Evolutionary conservation across 92 coral and sea anemone species (phyloP), one percentile per base, ranked within the genome.

Genomic region (Blastomussa wellsi): DNA sequence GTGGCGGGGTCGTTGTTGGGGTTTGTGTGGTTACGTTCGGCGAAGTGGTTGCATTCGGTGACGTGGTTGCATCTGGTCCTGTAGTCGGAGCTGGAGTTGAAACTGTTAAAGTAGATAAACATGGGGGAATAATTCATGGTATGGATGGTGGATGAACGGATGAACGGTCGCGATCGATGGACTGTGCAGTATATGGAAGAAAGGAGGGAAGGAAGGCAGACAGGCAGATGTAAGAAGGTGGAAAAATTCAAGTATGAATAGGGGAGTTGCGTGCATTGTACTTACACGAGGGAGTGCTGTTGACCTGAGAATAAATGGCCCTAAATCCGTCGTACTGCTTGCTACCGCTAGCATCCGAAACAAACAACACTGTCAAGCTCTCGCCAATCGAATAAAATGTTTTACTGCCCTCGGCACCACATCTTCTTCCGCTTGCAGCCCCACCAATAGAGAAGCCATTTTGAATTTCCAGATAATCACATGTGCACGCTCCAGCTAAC

Each of bases 391-490:
- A 79, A 26, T 59, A 59, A 47, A 13, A 75, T n/a, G 12, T 47
- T 32, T 22, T 17, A 24, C 0, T 0, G 13, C 0, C 1, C 29
- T 22, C 28, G 5, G 57, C 44, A 39, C 15, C 42, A 13, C 87
- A 83, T 28, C 5, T 0, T 35, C 33, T 57, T 24, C 47, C 48
- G 60, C 59, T 51, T 0, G 52, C 47, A 31, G 0, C 4, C 0
- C 0, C 3, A 29, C 4, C 28, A 28, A 2, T 42, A 11, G 17
- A 6, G 15, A 31, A 74, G 74, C 72, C 74, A 57, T 39, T 51
- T 35, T 47, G 74, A 20, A 83, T 28, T 3, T 83, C 44, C 80
- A 83, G 7, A 35, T 59, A 65, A 52, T 83, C 87, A 41, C 87
- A 83, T 0, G 74, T 16, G 20, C 81, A 74, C 53, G 49, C 49